Evolutionary conservation across 2,113 vertebrate genomes (phyloP).

Genomic region (Dasyprocta punctata): DNA sequence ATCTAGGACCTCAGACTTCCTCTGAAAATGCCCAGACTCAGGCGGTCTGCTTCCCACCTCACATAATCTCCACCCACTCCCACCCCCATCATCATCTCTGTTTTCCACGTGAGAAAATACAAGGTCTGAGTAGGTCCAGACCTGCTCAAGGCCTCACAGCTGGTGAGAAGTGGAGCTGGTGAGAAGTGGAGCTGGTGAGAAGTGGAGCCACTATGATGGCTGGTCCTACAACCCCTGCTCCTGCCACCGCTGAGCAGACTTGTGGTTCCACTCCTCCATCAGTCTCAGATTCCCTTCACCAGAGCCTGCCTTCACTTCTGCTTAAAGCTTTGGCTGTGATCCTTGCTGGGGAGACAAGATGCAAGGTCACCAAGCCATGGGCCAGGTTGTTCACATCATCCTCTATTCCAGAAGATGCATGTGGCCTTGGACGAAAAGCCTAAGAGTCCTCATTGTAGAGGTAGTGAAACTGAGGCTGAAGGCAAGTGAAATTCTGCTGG

Average conservation of each 20-base stretch:
- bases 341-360: background rate
- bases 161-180: rapidly evolving
- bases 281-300: background rate
- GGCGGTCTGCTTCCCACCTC: too few species aligned
- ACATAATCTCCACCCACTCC: background rate
- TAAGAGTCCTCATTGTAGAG: background rate
- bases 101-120: background rate
- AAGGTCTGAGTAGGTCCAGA: background rate
- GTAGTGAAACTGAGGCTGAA: background rate
- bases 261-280: background rate
- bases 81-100: rapidly evolving
- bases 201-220: too few species aligned
- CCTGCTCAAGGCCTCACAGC: background rate
- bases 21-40: background rate
- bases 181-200: background rate
- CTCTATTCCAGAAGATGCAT: background rate
- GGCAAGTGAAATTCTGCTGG: background rate
- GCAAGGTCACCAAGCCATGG: rapidly evolving
- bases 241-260: background rate
- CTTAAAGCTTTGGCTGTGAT: background rate
- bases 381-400: background rate
- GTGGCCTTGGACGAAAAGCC: background rate
- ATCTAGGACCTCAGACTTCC: background rate
- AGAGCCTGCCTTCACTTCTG: background rate
- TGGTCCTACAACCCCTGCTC: background rate